Percentiles rank a stretch among this genome's conserved stretches.
phyloP scores from a whole-genome alignment of 2,113 vertebrate species.

The Pycnonotus jocosus region DNA sequence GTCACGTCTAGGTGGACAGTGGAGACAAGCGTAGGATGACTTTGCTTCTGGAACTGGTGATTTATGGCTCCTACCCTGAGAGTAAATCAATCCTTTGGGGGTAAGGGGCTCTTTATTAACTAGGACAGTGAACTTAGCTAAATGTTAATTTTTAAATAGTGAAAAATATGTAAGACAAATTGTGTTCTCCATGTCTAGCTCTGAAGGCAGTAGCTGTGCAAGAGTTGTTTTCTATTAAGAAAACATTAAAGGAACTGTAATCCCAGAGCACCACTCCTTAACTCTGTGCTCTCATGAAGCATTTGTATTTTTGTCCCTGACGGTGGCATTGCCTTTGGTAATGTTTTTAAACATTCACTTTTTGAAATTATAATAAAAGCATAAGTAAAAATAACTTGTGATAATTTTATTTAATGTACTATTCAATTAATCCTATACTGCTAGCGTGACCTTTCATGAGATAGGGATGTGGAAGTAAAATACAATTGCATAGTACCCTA shows the following conservation, averaged over 20 bases:
- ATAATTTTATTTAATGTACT: background rate
- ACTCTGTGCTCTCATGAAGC: background rate
- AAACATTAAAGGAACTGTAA: background rate
- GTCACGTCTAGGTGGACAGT: rapidly evolving
- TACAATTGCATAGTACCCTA: background rate
- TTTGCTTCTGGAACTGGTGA: background rate
- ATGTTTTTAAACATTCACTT: background rate
- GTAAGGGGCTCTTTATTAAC: background rate
- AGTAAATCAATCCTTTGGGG: background rate
- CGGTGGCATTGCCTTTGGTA: background rate
- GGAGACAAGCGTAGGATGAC: background rate
- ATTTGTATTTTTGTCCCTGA: background rate
- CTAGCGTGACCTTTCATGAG: background rate
- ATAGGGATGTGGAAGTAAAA: background rate
- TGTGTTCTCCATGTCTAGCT: rapidly evolving
- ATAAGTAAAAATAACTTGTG: background rate
- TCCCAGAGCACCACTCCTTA: background rate
- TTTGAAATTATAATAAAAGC: background rate
- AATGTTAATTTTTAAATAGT: background rate
- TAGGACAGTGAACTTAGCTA: background rate
- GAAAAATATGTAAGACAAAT: background rate
- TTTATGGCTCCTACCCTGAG: background rate
- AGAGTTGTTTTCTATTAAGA: background rate
- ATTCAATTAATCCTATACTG: background rate
- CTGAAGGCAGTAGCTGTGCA: background rate